Evolutionary conservation across 1,140 invertebrate genomes (phyloP).

Genomic region (Marisa cornuarietis): DNA sequence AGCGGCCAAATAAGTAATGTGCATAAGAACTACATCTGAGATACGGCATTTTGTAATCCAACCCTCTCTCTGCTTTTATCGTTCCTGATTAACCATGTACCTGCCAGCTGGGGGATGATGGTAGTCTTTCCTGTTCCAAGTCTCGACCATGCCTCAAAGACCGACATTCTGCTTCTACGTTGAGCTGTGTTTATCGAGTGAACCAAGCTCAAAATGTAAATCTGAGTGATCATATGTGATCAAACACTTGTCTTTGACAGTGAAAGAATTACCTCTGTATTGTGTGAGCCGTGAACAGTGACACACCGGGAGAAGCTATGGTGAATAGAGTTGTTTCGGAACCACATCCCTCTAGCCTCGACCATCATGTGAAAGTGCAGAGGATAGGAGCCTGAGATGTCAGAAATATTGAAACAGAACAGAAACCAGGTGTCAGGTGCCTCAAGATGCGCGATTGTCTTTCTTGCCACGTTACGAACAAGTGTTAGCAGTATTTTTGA

Average conservation of each 20-base stretch:
- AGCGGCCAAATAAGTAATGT: too few relatives aligned
- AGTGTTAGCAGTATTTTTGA: too few relatives aligned
- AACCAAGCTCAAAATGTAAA: neutral
- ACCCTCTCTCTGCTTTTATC: too few relatives aligned
- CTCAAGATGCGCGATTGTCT: too few relatives aligned
- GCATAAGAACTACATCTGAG: too few relatives aligned
- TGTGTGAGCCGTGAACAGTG: constrained; percentile 42
- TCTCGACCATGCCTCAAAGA: neutral
- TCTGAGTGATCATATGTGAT: neutral
- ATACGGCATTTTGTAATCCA: too few relatives aligned
- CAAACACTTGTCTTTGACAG: too few relatives aligned
- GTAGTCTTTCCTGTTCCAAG: neutral
- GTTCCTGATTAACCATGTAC: too few relatives aligned
- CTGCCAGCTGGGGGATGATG: neutral
- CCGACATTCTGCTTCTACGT: neutral
- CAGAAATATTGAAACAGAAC: too few relatives aligned
- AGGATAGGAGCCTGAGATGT: constrained; percentile 27
- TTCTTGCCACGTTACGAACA: too few relatives aligned
- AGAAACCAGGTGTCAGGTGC: too few relatives aligned
- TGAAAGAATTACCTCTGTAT: constrained; percentile 26
- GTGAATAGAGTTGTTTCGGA: constrained; percentile 38
- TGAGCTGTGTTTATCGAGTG: neutral
- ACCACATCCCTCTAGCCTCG: constrained; percentile 26
- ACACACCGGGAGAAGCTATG: constrained; percentile 38
- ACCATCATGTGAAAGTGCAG: constrained; percentile 40